Conservation (phyloP, 2,888 invertebrate species). For the Pegoplata infirma region DNA sequence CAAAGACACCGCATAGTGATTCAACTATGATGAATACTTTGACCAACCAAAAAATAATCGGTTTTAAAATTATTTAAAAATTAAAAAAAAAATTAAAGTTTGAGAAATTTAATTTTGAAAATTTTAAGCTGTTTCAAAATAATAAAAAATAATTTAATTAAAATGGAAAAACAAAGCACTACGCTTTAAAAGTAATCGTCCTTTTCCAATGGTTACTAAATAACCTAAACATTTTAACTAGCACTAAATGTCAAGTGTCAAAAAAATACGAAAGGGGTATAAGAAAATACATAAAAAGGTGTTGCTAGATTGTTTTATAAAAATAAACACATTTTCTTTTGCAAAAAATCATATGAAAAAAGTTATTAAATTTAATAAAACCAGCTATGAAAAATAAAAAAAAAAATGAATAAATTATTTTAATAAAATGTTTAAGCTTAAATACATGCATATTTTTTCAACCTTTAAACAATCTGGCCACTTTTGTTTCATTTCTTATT, state of each 20-base stretch:
- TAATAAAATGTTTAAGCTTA: neutral
- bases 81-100: neutral
- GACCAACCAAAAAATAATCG: slow-evolving; percentile 17
- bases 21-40: slow-evolving; percentile 8
- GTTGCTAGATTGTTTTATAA: slow-evolving; percentile 31
- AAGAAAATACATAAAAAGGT: slow-evolving; percentile 26
- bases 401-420: neutral
- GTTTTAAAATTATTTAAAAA: neutral
- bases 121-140: no score
- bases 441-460: slow-evolving; percentile 9
- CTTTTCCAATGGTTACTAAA: slow-evolving; percentile 25
- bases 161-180: neutral
- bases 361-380: neutral
- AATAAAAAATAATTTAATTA: neutral
- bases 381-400: neutral
- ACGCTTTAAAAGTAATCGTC: neutral
- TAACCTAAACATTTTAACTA: neutral
- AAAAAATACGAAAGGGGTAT: slow-evolving; percentile 39
- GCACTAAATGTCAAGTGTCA: slow-evolving; percentile 60
- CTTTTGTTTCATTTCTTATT: slow-evolving; percentile 9
- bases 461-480: slow-evolving; percentile 37
- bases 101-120: no score
- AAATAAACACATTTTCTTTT: neutral
- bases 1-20: slow-evolving; percentile 58
- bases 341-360: no score